These are phyloP conservation scores for Nymphalis c-album DNA, from an alignment of 2,888 invertebrate species.

Conservation along the genomic window DNA sequence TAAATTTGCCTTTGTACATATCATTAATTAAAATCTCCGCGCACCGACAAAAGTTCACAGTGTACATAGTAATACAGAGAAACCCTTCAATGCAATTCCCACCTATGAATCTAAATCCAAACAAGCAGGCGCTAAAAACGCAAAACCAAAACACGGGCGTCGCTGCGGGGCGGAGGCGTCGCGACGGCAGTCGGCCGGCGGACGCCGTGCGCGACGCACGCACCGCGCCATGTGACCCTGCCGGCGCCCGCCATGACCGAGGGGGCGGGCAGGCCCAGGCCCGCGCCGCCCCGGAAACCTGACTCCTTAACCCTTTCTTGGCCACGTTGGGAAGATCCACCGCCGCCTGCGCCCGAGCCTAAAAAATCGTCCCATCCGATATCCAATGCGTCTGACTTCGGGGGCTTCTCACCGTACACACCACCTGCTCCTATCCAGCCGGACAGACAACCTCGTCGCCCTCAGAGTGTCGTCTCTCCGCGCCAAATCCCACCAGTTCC, in stretches of 20 bases:
- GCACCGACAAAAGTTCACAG: slow-evolving; percentile 4
- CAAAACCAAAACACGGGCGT: slow-evolving; percentile 47
- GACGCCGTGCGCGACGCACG: slow-evolving; percentile 59
- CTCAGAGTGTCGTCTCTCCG: slow-evolving; percentile 79
- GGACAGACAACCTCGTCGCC: slow-evolving; percentile 67
- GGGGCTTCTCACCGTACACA: slow-evolving; percentile 80
- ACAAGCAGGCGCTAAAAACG: slow-evolving; percentile 32
- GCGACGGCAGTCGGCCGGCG: slow-evolving; percentile 60
- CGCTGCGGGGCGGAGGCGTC: slow-evolving; percentile 50
- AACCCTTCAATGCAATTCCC: slow-evolving; percentile 34
- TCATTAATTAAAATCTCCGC: slow-evolving; percentile 29
- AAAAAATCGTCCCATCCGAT: slow-evolving; percentile 50
- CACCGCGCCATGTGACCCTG: slow-evolving; percentile 55
- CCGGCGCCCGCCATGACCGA: slow-evolving; percentile 69
- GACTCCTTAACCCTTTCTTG: slow-evolving; percentile 68
- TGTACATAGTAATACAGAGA: slow-evolving; percentile 24
- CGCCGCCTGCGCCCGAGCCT: slow-evolving; percentile 73
- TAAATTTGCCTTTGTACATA: slow-evolving; percentile 13
- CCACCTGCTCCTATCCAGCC: slow-evolving; percentile 71
- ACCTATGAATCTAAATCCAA: slow-evolving; percentile 30
- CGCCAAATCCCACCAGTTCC: slow-evolving; percentile 61
- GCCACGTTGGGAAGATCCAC: slow-evolving; percentile 76
- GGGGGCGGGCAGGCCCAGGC: slow-evolving; percentile 76
- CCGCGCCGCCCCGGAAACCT: slow-evolving; percentile 78
- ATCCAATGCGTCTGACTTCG: slow-evolving; percentile 58